Conservation (phyloP, 2,797 vertebrate genomes). For the Euthynnus affinis region DNA sequence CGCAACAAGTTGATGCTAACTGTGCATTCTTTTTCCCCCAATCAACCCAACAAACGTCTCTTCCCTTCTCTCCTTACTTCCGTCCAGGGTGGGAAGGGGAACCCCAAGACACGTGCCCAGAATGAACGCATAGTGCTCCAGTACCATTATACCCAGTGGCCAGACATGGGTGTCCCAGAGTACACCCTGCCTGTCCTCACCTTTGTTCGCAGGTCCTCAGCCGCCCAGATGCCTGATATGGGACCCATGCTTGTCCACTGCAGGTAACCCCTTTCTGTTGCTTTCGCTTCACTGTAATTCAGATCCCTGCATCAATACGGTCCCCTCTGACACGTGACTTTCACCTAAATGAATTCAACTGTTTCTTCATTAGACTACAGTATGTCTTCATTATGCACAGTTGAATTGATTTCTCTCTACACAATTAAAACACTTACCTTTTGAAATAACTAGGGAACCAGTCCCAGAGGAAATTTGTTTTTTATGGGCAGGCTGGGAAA, state of each 20-base stretch:
- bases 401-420: background rate
- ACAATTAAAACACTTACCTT: background rate
- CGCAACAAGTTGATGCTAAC: background rate
- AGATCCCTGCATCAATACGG: background rate
- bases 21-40: background rate
- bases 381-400: background rate
- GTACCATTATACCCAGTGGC: conserved; percentile 97
- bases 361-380: background rate
- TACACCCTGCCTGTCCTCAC: conserved; percentile 94
- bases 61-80: background rate
- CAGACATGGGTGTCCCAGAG: conserved; percentile 96
- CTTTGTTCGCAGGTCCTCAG: conserved; percentile 93
- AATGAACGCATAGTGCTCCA: conserved; percentile 92
- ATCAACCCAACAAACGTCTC: background rate
- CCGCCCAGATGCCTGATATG: conserved; percentile 88
- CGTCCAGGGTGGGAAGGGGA: conserved; percentile 89
- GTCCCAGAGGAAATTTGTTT: too few species aligned
- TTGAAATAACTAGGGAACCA: background rate
- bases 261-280: conserved; percentile 85
- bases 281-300: background rate
- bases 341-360: background rate
- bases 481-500: too few species aligned
- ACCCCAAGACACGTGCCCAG: conserved; percentile 88
- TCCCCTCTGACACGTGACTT: background rate
- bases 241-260: conserved; percentile 94